A percentile compares a stretch with the other conserved stretches of the same genome.
phyloP scores from a whole-genome alignment of 2,888 invertebrate species.

The Caenorhabditis virilis region DNA sequence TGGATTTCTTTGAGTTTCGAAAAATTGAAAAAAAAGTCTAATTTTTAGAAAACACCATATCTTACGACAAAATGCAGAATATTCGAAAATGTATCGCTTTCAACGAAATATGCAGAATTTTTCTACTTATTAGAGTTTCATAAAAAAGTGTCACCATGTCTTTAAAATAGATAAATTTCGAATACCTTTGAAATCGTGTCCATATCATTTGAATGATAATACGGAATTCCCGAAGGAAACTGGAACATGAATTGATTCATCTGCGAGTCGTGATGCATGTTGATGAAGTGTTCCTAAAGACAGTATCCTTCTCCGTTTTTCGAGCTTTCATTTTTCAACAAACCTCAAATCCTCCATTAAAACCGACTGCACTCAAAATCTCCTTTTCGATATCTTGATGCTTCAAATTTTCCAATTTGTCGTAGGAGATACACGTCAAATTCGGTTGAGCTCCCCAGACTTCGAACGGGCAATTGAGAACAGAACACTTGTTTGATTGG shows the following conservation, averaged over 20 bases:
- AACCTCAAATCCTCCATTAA: conserved; percentile 39
- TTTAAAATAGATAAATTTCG: no score
- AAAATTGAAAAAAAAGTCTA: no score
- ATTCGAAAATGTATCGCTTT: background rate
- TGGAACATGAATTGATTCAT: conserved; percentile 58
- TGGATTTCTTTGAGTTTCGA: no score
- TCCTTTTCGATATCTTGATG: conserved; percentile 34
- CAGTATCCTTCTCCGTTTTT: no score
- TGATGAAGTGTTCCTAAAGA: conserved; percentile 60
- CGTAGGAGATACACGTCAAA: conserved; percentile 51
- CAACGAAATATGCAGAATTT: no score
- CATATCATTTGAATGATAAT: conserved; percentile 56
- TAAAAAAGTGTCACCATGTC: no score
- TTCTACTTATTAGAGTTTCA: no score
- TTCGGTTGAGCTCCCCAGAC: conserved; percentile 41
- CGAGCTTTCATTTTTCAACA: background rate
- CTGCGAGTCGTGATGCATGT: conserved; percentile 65
- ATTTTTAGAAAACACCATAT: no score
- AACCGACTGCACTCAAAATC: conserved; percentile 31
- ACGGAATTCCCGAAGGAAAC: conserved; percentile 59
- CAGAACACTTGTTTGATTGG: conserved; percentile 30
- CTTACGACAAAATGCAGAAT: no score
- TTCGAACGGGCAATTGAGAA: conserved; percentile 60
- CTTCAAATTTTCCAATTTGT: conserved; percentile 39
- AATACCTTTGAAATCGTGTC: conserved; percentile 42